Conservation (phyloP, 2,888 invertebrate species). For the Sphecodes monilicornis region DNA sequence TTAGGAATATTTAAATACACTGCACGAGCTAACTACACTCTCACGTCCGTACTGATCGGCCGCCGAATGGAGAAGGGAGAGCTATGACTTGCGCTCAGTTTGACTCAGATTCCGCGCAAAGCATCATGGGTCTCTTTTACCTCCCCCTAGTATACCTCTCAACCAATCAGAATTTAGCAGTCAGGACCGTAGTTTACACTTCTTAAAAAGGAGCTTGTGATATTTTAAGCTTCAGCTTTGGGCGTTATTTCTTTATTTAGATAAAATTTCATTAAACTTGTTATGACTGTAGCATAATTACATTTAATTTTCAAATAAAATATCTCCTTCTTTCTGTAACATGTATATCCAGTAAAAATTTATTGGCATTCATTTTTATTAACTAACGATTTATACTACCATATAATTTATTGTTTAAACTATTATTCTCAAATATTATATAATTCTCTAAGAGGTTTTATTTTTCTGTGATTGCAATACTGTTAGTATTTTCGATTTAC, state of each 20-base stretch:
- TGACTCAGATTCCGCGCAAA: conserved; percentile 71
- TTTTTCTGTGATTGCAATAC: neutral
- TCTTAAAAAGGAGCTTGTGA: neutral
- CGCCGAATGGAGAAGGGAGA: conserved; percentile 82
- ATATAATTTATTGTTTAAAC: neutral
- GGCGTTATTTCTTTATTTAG: neutral
- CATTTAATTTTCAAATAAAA: neutral
- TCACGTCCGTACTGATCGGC: conserved; percentile 78
- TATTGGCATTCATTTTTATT: neutral
- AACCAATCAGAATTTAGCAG: conserved; percentile 60
- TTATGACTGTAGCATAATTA: neutral
- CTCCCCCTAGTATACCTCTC: conserved; percentile 30
- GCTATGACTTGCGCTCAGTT: conserved; percentile 65
- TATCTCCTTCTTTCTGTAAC: neutral
- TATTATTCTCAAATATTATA: neutral
- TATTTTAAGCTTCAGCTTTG: neutral
- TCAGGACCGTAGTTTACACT: conserved; percentile 43
- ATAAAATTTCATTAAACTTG: neutral
- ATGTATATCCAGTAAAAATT: neutral
- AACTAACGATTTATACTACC: neutral
- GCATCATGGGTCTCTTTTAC: conserved; percentile 72
- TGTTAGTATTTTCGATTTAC: neutral
- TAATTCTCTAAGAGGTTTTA: neutral
- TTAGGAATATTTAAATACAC: conserved; percentile 60
- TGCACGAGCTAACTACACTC: conserved; percentile 63